phyloP scores from a whole-genome alignment of 2,113 vertebrate species.

The Vidua macroura region DNA sequence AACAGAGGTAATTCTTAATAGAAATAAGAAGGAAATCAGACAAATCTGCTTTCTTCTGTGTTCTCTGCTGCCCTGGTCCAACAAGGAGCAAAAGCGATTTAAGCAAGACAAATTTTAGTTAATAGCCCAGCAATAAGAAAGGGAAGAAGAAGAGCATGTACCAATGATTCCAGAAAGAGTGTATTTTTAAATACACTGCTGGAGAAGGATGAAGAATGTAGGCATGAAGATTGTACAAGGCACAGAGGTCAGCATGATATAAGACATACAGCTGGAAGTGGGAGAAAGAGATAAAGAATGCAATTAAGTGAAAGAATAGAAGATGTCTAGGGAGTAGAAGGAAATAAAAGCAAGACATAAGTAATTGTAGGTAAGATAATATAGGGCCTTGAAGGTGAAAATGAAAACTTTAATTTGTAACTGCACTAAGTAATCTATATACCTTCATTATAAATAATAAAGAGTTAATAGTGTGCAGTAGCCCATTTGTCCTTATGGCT shows the following conservation, averaged over 20 bases:
- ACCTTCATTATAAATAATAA: constrained; percentile 21
- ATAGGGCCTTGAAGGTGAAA: constrained; percentile 32
- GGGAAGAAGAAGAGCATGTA: neutral
- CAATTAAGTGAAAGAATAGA: constrained; percentile 47
- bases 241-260: constrained; percentile 31
- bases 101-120: constrained; percentile 28
- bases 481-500: neutral
- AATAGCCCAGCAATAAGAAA: constrained; percentile 12
- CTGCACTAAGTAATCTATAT: neutral
- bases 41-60: neutral
- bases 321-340: constrained; percentile 43
- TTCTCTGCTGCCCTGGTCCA: neutral
- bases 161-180: neutral
- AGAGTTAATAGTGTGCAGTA: neutral
- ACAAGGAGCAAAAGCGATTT: neutral
- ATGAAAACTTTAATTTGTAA: constrained; percentile 36
- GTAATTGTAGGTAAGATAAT: constrained; percentile 16
- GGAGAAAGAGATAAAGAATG: constrained; percentile 54
- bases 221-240: neutral
- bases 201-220: neutral
- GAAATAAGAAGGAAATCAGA: neutral
- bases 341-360: constrained; percentile 56
- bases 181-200: constrained; percentile 13
- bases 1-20: neutral
- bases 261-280: constrained; percentile 13